These are phyloP conservation scores for Chrysina gloriosa DNA, from an alignment of 2,888 invertebrate genomes.

Conservation along the genomic window DNA sequence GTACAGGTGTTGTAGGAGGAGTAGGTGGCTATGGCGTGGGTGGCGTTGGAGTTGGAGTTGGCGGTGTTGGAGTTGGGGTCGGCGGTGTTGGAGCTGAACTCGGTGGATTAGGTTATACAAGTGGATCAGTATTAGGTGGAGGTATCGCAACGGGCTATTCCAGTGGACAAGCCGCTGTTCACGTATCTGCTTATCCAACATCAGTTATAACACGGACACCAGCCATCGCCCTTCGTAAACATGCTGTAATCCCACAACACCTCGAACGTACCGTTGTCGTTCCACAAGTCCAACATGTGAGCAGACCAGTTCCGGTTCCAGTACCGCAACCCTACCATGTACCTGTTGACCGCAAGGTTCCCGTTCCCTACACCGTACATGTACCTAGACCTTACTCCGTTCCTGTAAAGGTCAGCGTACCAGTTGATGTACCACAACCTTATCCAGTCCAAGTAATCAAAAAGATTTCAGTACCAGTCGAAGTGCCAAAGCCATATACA, in stretches of 20 bases:
- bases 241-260: slow-evolving; percentile 22
- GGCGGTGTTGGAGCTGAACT: slow-evolving; percentile 24
- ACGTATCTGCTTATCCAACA: slow-evolving; percentile 2
- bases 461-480: slow-evolving; percentile 51
- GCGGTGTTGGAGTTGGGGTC: not conserved
- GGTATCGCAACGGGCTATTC: not conserved
- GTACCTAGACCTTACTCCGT: slow-evolving; percentile 40
- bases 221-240: not conserved
- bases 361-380: slow-evolving; percentile 49
- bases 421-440: slow-evolving; percentile 50
- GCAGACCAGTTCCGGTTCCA: slow-evolving; percentile 49
- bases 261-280: slow-evolving; percentile 35
- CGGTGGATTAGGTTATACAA: not conserved
- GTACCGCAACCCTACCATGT: slow-evolving; percentile 59
- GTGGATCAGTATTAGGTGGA: slow-evolving; percentile 13
- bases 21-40: not conserved
- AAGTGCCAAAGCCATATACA: slow-evolving; percentile 58
- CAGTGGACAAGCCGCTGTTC: not conserved
- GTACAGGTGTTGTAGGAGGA: slow-evolving; percentile 5
- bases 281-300: slow-evolving; percentile 34
- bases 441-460: slow-evolving; percentile 46
- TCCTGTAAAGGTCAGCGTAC: slow-evolving; percentile 51
- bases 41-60: not conserved
- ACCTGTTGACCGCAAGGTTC: slow-evolving; percentile 47
- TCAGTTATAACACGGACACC: slow-evolving; percentile 14